Percentiles rank a stretch among this genome's conserved stretches.
phyloP scores from a whole-genome alignment of 2,888 invertebrate genomes.

The Mesochorus sp. region DNA sequence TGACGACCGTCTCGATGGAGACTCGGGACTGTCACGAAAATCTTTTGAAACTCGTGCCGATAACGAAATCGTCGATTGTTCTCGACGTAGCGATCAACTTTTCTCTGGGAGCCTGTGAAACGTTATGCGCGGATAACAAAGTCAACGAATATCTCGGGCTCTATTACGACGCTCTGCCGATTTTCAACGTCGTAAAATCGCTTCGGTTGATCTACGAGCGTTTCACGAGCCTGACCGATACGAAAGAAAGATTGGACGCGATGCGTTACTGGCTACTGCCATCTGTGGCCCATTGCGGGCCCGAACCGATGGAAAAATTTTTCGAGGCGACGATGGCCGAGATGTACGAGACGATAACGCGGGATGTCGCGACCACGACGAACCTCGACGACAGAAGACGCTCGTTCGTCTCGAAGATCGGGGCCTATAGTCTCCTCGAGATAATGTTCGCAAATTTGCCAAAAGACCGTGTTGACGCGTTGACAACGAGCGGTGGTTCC shows the following conservation, averaged over 20 bases:
- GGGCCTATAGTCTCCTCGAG: constrained; percentile 79
- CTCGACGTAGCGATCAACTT: constrained; percentile 71
- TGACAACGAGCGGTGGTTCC: not conserved
- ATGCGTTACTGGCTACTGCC: constrained; percentile 77
- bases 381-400: constrained; percentile 68
- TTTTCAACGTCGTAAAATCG: constrained; percentile 68
- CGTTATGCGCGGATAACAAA: constrained; percentile 66
- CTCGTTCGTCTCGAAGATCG: constrained; percentile 76
- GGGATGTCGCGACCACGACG: constrained; percentile 56
- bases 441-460: constrained; percentile 76
- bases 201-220: constrained; percentile 61
- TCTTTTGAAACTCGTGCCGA: constrained; percentile 70
- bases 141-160: constrained; percentile 63
- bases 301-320: constrained; percentile 72
- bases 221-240: constrained; percentile 66
- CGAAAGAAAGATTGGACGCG: constrained; percentile 75
- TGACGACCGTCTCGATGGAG: constrained; percentile 60
- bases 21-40: constrained; percentile 71
- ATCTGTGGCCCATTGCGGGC: constrained; percentile 71
- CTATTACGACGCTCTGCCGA: constrained; percentile 68
- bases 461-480: constrained; percentile 67
- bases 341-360: constrained; percentile 64
- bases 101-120: constrained; percentile 68
- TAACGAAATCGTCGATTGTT: constrained; percentile 72
- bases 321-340: constrained; percentile 72